Evolutionary conservation across 2,888 invertebrate genomes (phyloP), one percentile per base, ranked within the genome.

Genomic region (Scaptomyza caliginosa): DNA sequence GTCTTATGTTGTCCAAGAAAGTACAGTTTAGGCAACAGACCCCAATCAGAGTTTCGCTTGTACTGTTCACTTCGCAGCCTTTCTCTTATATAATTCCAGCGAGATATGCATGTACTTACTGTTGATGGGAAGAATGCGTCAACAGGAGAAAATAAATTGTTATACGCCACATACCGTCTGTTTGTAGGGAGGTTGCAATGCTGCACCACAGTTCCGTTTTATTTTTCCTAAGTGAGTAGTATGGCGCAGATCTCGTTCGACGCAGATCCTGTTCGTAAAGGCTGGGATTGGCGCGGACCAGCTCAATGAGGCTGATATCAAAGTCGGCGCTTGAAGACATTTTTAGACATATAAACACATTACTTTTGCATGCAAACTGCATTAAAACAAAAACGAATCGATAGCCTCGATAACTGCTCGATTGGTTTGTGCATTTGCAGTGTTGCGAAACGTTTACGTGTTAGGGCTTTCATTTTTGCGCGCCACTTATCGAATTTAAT

Each of bases 121-220:
- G 49, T 2, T 6, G 6, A 30, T n/a, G 30, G 3, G 10, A 6
- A 32, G 34, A 8, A 17, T 2, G 16, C 11, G 10, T 43, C 16
- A 23, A 34, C 13, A 6, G 10, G 45, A 42, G 13, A 5, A 13
- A 17, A 28, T 17, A 16, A 23, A 16, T 11, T 2, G 21, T 1
- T n/a, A 4, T 19, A 0, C 4, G 0, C 10, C 10, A 54, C 62
- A 67, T 74, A 90, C 90, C 76, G 24, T 90, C 89, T 1, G 77
- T 67, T 40, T 80, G 67, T 2, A 89, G 50, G 2, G 88, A 83
- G 1, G 79, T 69, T 4, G 89, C 76, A 34, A 89, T 90, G 59
- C 84, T 86, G 34, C 71, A 67, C 90, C 89, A 89, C 0, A 89
- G 23, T 32, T 90, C 90, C 0, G 60, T 67, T 52, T 86, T 81